Evolutionary conservation across 2,113 vertebrate genomes (phyloP).

Genomic region (Ameiurus melas): DNA sequence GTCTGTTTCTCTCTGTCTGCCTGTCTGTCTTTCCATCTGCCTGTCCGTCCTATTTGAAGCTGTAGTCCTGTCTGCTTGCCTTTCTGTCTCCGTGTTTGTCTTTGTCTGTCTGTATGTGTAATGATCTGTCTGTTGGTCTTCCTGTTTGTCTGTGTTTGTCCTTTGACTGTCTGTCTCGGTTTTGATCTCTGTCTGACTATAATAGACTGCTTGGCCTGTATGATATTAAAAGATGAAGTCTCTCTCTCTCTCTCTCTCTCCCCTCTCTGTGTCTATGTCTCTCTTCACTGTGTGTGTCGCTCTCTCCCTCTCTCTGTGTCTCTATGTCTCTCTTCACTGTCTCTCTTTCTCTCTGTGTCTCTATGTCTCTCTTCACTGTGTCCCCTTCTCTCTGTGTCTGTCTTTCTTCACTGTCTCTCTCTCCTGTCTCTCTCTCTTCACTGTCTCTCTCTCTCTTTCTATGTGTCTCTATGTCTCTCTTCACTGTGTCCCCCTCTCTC

Average conservation of each 20-base stretch:
- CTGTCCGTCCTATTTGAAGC: neutral
- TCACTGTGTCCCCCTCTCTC: too few relatives aligned
- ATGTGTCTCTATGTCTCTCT: neutral
- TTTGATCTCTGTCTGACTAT: neutral
- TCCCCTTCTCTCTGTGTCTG: constrained; percentile 36
- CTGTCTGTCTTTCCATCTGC: neutral
- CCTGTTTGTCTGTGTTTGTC: neutral
- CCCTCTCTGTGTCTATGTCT: neutral
- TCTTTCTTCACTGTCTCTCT: neutral
- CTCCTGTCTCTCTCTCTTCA: too few relatives aligned
- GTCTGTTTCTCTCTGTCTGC: neutral
- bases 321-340: constrained; percentile 38
- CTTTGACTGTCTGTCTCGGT: neutral
- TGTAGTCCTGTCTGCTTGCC: neutral
- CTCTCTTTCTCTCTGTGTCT: constrained; percentile 27
- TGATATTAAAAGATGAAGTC: neutral
- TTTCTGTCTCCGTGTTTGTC: too few relatives aligned
- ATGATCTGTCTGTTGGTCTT: neutral
- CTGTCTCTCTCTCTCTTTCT: too few relatives aligned
- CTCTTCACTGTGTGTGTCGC: neutral
- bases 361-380: too few relatives aligned
- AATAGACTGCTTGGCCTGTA: neutral
- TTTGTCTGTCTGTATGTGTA: neutral
- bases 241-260: neutral
- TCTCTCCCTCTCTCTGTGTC: too few relatives aligned